Evolutionary conservation across 2,113 vertebrate genomes (phyloP).

Genomic region (Arenaria interpres): DNA sequence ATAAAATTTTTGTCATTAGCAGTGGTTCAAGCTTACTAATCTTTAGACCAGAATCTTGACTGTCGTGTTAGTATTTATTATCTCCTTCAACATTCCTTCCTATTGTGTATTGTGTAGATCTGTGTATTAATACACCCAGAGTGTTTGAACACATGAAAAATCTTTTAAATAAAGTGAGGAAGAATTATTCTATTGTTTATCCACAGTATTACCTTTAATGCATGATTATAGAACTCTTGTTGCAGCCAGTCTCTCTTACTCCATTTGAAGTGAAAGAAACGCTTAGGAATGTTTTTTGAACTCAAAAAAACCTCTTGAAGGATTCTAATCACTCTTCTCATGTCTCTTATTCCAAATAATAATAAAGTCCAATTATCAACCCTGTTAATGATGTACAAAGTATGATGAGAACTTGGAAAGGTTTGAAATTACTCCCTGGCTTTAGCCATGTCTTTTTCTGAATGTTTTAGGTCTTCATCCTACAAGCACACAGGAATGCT

Average conservation of each 20-base stretch:
- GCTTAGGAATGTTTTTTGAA: neutral
- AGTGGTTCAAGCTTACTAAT: neutral
- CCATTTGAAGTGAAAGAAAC: neutral
- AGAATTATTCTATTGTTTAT: neutral
- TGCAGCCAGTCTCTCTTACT: neutral
- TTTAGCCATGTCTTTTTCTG: neutral
- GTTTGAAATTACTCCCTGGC: neutral
- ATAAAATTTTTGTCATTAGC: neutral
- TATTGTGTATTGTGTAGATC: neutral
- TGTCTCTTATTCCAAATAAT: neutral
- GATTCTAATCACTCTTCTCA: neutral
- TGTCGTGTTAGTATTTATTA: neutral
- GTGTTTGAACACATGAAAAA: neutral
- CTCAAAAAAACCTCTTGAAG: neutral
- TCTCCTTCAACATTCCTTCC: neutral
- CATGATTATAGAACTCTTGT: neutral
- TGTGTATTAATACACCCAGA: neutral
- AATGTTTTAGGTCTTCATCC: neutral
- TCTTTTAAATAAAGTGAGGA: neutral
- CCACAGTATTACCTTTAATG: neutral
- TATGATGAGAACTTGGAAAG: neutral
- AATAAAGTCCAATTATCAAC: neutral
- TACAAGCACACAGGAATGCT: neutral
- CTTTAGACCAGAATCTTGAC: neutral
- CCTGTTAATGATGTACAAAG: neutral